Percentiles rank a stretch among this genome's conserved stretches.
Evolutionary conservation across 2,888 invertebrate species (phyloP).

Genomic region (Hirudinaria manillensis): DNA sequence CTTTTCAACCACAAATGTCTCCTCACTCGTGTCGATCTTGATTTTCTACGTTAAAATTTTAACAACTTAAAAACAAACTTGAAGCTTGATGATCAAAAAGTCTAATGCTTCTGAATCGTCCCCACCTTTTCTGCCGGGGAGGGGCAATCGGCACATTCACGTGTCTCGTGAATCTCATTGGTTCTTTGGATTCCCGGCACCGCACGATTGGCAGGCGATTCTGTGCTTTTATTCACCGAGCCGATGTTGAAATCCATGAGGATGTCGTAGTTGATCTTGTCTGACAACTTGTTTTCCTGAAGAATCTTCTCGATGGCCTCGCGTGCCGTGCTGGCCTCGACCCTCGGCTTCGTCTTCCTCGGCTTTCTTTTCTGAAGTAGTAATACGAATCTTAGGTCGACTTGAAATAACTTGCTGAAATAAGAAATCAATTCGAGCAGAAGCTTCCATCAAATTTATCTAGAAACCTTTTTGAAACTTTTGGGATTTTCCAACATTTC

Average conservation of each 20-base stretch:
- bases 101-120: no score
- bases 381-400: background rate
- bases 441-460: background rate
- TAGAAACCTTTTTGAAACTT: constrained; percentile 23
- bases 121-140: no score
- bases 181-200: no score
- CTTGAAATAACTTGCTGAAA: background rate
- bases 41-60: no score
- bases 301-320: constrained; percentile 95
- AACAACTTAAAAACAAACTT: no score
- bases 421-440: background rate
- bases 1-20: no score
- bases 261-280: constrained; percentile 95
- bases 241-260: constrained; percentile 63
- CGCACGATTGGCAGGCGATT: background rate
- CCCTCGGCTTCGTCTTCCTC: constrained; percentile 41
- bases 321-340: constrained; percentile 58
- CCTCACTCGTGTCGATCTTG: no score
- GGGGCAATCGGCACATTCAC: no score
- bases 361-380: constrained; percentile 43
- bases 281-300: constrained; percentile 87
- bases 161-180: no score
- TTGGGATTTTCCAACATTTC: constrained; percentile 35
- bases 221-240: background rate
- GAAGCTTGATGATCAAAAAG: no score